Evolutionary conservation across 1,140 invertebrate genomes (phyloP), one percentile per base, ranked within the genome.

Genomic region (Varroa destructor): DNA sequence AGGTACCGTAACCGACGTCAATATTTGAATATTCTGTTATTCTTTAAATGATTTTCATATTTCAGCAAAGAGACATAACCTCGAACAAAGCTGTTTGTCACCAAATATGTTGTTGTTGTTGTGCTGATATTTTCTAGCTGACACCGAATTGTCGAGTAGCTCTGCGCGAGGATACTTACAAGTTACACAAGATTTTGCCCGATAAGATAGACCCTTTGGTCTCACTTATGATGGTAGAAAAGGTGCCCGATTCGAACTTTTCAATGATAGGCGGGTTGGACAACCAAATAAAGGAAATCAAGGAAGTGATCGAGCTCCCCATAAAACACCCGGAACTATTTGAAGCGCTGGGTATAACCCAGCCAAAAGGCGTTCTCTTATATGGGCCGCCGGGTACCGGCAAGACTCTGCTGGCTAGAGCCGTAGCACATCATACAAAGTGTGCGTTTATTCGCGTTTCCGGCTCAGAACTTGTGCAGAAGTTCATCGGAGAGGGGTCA

Each of bases 251-350:
- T 81, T 97, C 93, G 0, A 99, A 95, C 0, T 86, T 98, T 79
- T 95, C 98, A 84, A 98, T 98, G 94, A 93, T 99, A 64, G 96
- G 96, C 74, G 95, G 96, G 74, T 83, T 99, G 64, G 94, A 99
- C 77, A 97, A 97, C 78, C 95, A 99, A 82, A 99, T 99, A 73
- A 97, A 98, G 79, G 96, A 99, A 82, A 99, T 99, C 74, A 99
- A 98, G 82, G 96, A 99, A 82, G 96, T 99, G 0, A 98, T 99
- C 79, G 96, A 99, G 80, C 82, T 99, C 73, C 96, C 96, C 0
- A 93, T 99, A 0, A 99, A 99, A 81, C 96, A 99, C 85, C 96
- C 96, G 1, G 96, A 99, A 81, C 81, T 99, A 1, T 99, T 99
- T 82, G 95, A 98, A 83, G 93, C 94, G 37, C 82, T 99, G 46